Evolutionary conservation across 1,140 invertebrate species (phyloP).

Genomic region (Berghia stephanieae): DNA sequence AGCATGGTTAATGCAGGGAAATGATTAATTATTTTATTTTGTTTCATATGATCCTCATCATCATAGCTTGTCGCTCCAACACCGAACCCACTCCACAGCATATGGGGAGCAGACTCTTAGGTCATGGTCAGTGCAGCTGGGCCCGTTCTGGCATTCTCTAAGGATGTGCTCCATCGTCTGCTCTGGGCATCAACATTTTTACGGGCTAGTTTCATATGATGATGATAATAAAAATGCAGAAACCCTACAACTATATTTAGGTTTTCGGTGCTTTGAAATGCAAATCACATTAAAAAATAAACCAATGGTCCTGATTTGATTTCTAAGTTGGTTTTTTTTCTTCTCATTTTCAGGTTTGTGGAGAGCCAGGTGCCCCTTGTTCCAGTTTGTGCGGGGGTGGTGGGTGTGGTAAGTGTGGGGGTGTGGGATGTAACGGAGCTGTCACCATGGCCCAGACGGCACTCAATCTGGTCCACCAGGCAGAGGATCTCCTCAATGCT

Average conservation of each 20-base stretch:
- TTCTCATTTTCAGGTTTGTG: conserved; percentile 78
- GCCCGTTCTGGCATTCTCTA: no score
- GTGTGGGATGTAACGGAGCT: conserved; percentile 86
- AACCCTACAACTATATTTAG: neutral
- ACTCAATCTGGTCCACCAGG: conserved; percentile 83
- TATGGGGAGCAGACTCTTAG: no score
- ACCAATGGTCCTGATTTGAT: neutral
- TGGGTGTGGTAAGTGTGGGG: conserved; percentile 85
- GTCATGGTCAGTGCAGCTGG: no score
- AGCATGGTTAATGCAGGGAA: no score
- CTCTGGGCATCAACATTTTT: no score
- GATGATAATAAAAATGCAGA: no score
- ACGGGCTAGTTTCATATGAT: no score
- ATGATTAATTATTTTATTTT: no score
- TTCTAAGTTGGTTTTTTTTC: neutral
- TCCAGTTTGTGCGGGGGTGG: conserved; percentile 92
- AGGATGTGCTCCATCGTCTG: no score
- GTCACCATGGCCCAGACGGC: conserved; percentile 87
- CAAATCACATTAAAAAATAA: neutral
- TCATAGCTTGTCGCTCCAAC: no score
- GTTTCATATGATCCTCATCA: no score
- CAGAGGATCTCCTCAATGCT: conserved; percentile 79
- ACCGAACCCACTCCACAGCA: no score
- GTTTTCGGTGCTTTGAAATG: neutral
- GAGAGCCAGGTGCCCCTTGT: conserved; percentile 82